These are phyloP conservation scores for Tenrec ecaudatus DNA, from an alignment of 2,113 vertebrate genomes.

Conservation along the genomic window DNA sequence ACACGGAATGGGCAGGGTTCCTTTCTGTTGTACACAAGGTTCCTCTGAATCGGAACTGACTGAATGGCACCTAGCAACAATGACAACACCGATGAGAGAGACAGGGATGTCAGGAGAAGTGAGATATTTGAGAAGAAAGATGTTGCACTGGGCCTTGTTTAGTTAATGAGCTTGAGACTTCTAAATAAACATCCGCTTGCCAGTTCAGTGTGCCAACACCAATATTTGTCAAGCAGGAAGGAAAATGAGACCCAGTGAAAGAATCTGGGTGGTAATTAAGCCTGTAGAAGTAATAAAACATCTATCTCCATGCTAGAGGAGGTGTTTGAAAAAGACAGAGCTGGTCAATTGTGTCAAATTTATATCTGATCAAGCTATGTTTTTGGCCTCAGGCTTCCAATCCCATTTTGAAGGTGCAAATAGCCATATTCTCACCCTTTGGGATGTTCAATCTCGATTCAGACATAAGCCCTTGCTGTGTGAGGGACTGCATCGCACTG, in stretches of 20 bases:
- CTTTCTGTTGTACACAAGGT: no score
- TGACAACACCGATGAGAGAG: background rate
- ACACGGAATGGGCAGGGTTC: no score
- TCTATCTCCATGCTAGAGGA: background rate
- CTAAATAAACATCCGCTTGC: background rate
- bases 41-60: no score
- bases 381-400: constrained; percentile 66
- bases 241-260: background rate
- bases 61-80: no score
- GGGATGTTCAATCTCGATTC: constrained; percentile 79
- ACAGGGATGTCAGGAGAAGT: background rate
- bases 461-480: constrained; percentile 59
- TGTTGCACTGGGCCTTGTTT: background rate
- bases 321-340: constrained; percentile 16
- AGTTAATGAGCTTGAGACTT: background rate
- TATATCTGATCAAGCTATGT: constrained; percentile 22
- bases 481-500: constrained; percentile 67
- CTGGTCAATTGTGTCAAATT: constrained; percentile 45
- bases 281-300: background rate
- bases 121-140: constrained; percentile 5
- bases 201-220: constrained; percentile 11
- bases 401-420: constrained; percentile 80
- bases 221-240: constrained; percentile 30
- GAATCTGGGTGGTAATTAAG: constrained; percentile 34
- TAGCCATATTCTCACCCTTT: constrained; percentile 78